Evolutionary conservation across 2,113 vertebrate species (phyloP).

Genomic region (Anseranas semipalmata): DNA sequence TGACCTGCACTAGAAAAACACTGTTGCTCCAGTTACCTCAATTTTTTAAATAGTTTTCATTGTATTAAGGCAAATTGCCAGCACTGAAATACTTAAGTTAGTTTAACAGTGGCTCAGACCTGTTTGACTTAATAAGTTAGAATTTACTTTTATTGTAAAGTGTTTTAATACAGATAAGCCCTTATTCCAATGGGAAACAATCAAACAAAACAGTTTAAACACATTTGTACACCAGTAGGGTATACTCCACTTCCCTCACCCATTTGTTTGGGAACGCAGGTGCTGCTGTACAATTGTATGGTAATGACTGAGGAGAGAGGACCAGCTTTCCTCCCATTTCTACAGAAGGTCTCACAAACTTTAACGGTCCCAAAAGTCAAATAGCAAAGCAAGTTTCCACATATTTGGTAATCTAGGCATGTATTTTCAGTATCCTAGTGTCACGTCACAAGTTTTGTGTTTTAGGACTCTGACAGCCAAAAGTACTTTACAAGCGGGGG

Average conservation of each 20-base stretch:
- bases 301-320: not conserved
- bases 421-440: not conserved
- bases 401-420: not conserved
- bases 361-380: not conserved
- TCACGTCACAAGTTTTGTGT: not conserved
- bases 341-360: not conserved
- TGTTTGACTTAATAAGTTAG: not conserved
- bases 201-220: not conserved
- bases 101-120: not conserved
- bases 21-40: not conserved
- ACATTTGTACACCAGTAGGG: too few relatives aligned
- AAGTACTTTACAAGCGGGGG: not conserved
- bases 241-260: not conserved
- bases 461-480: not conserved
- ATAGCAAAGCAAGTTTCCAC: not conserved
- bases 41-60: not conserved
- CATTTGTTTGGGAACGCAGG: not conserved
- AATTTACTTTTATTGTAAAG: not conserved
- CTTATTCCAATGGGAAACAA: not conserved
- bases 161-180: not conserved
- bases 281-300: not conserved
- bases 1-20: not conserved
- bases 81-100: not conserved
- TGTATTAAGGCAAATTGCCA: not conserved
- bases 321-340: not conserved